phyloP scores from a whole-genome alignment of 2,113 vertebrate genomes.

The Hemicordylus capensis region DNA sequence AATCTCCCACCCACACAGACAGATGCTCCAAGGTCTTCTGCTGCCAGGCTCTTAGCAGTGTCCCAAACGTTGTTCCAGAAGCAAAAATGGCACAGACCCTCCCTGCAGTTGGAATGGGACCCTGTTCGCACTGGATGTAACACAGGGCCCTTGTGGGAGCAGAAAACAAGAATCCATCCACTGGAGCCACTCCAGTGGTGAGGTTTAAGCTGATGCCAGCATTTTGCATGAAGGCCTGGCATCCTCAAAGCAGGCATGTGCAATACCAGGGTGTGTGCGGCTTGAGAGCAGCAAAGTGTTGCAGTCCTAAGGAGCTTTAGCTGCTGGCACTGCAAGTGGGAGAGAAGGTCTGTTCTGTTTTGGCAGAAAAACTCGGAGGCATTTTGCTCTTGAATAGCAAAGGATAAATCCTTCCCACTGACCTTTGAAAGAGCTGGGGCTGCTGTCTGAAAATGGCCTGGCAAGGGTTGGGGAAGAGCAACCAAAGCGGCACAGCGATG shows the following conservation, averaged over 20 bases:
- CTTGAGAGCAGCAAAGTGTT: neutral
- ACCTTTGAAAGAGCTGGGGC: neutral
- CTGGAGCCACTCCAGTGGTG: neutral
- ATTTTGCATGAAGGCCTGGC: neutral
- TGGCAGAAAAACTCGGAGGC: neutral
- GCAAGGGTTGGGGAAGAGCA: neutral
- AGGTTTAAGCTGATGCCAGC: neutral
- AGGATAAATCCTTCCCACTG: neutral
- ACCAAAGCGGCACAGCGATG: neutral
- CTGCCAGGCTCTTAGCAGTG: conserved; percentile 18
- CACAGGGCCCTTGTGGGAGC: neutral
- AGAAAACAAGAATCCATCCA: neutral
- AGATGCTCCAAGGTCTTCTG: conserved; percentile 24
- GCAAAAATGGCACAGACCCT: neutral
- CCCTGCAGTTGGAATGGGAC: neutral
- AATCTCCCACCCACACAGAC: conserved; percentile 34
- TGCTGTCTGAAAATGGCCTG: neutral
- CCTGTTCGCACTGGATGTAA: neutral
- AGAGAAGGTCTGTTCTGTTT: neutral
- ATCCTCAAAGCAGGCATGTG: neutral
- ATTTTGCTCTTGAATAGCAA: neutral
- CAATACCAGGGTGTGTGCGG: neutral
- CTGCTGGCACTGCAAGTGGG: neutral
- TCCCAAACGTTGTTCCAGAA: neutral
- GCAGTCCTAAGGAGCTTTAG: neutral